A percentile compares a stretch with the other conserved stretches of the same genome.
Evolutionary conservation across 2,888 invertebrate genomes (phyloP).

Genomic region (Opisthograptis luteolata): DNA sequence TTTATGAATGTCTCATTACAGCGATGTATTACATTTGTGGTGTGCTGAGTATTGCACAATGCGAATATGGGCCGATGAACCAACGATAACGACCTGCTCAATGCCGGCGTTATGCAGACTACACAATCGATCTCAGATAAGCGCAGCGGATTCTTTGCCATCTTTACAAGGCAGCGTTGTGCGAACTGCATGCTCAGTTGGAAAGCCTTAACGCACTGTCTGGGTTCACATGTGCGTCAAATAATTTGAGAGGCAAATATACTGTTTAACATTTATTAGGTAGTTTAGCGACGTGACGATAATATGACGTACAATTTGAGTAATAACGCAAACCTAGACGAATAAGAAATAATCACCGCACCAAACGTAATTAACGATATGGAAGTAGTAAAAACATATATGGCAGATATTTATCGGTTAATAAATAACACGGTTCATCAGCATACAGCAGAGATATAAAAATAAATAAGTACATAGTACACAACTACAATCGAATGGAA

Average conservation of each 20-base stretch:
- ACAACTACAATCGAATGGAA: conserved; percentile 10
- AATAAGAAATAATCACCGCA: not conserved
- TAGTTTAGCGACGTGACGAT: conserved; percentile 14
- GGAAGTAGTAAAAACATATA: conserved; percentile 1
- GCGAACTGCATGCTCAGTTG: conserved; percentile 22
- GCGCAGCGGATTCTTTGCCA: conserved; percentile 40
- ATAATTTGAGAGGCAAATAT: conserved; percentile 18
- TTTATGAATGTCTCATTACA: conserved; percentile 36
- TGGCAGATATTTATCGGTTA: conserved; percentile 4
- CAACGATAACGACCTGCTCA: conserved; percentile 44
- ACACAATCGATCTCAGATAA: conserved; percentile 49
- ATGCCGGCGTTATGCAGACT: conserved; percentile 43
- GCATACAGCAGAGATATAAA: conserved; percentile 4
- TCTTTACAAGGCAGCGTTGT: conserved; percentile 35
- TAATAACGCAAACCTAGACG: no score
- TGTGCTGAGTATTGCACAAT: conserved; percentile 51
- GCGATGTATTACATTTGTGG: conserved; percentile 35
- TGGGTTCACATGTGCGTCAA: conserved; percentile 28
- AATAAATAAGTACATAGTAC: conserved; percentile 4
- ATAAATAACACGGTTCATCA: conserved; percentile 18
- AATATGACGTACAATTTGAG: no score
- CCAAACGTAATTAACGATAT: conserved; percentile 2
- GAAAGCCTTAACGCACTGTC: conserved; percentile 21
- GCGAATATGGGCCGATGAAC: conserved; percentile 49
- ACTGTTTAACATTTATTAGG: conserved; percentile 21